Conservation (phyloP, 2,113 vertebrate species). For the Lontra canadensis region DNA sequence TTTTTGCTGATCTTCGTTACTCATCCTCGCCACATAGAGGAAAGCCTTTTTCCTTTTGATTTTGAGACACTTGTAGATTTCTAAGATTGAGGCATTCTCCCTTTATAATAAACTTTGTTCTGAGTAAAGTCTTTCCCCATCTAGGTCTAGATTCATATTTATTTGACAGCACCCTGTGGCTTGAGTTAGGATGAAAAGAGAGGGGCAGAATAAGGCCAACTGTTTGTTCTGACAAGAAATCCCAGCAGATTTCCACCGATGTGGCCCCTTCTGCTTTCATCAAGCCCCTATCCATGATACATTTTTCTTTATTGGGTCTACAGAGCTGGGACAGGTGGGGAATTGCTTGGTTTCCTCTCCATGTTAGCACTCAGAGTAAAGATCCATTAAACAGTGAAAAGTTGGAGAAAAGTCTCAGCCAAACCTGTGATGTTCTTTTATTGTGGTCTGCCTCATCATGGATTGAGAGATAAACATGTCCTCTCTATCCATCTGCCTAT, state of each 20-base stretch:
- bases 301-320: not conserved
- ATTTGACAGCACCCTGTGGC: not conserved
- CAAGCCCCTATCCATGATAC: not conserved
- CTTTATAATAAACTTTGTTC: not conserved
- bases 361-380: not conserved
- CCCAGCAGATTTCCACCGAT: not conserved
- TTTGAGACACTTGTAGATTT: not conserved
- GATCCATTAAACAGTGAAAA: not conserved
- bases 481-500: not conserved
- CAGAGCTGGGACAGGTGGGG: not conserved
- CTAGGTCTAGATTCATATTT: not conserved
- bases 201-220: not conserved
- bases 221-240: not conserved
- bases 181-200: not conserved
- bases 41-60: not conserved
- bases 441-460: not conserved
- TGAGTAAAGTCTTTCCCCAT: not conserved
- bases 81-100: not conserved
- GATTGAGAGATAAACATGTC: not conserved
- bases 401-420: not conserved
- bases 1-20: not conserved
- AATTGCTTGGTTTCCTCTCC: not conserved
- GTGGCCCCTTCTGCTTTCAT: not conserved
- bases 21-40: not conserved
- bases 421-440: not conserved